Evolutionary conservation across 2,113 vertebrate genomes (phyloP).

Genomic region (Cettia cetti): DNA sequence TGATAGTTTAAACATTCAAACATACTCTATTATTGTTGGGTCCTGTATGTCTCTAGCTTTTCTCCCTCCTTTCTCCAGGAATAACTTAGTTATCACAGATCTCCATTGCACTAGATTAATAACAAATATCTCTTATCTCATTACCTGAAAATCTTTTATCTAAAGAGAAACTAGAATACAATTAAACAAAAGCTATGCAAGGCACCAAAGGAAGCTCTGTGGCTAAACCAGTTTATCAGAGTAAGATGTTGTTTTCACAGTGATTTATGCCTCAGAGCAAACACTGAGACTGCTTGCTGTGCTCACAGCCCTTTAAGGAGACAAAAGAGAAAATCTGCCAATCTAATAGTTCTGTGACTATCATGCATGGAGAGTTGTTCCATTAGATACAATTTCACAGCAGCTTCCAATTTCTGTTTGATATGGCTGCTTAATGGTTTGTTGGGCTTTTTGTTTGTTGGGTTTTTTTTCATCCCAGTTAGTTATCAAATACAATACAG

Average conservation of each 20-base stretch:
- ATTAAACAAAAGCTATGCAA: not conserved
- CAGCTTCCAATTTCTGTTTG: constrained; percentile 19
- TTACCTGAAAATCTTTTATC: not conserved
- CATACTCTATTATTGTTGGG: not conserved
- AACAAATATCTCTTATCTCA: not conserved
- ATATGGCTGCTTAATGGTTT: not conserved
- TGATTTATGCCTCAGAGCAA: constrained; percentile 12
- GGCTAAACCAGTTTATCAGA: not conserved
- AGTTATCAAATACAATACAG: not conserved
- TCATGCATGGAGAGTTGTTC: not conserved
- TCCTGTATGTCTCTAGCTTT: not conserved
- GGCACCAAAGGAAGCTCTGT: not conserved
- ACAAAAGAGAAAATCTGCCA: constrained; percentile 12
- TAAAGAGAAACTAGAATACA: not conserved
- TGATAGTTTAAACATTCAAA: not conserved
- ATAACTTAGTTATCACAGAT: not conserved
- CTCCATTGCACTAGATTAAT: not conserved
- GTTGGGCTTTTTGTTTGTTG: not conserved
- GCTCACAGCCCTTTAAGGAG: not conserved
- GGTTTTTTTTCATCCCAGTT: not conserved
- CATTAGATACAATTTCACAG: constrained; percentile 9
- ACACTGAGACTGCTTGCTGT: not conserved
- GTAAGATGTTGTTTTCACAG: not conserved
- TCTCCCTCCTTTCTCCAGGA: not conserved
- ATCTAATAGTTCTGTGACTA: not conserved